A percentile compares a stretch with the other conserved stretches of the same genome.
phyloP scores from a whole-genome alignment of 2,113 vertebrate species.

The Epinephelus moara region DNA sequence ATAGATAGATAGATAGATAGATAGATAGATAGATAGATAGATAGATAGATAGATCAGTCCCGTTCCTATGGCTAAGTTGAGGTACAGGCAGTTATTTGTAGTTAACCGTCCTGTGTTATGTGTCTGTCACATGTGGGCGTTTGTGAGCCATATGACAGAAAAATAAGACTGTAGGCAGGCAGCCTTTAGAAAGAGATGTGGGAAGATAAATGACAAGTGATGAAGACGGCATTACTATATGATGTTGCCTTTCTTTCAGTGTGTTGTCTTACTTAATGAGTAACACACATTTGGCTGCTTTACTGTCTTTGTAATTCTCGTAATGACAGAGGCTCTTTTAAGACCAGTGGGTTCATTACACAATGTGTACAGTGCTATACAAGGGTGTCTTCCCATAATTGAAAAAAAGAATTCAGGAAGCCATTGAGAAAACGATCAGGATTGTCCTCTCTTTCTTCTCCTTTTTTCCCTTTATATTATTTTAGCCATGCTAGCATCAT shows the following conservation, averaged over 20 bases:
- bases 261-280: neutral
- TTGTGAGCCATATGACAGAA: neutral
- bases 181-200: neutral
- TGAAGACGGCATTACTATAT: neutral
- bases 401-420: neutral
- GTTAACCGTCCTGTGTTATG: conserved; percentile 12
- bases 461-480: too few relatives aligned
- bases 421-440: neutral
- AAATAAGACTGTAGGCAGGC: conserved; percentile 32
- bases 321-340: neutral
- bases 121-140: conserved; percentile 63
- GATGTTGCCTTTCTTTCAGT: neutral
- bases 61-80: neutral
- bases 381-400: neutral
- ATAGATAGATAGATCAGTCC: too few relatives aligned
- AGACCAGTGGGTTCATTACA: neutral
- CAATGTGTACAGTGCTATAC: too few relatives aligned
- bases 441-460: too few relatives aligned
- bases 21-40: too few relatives aligned
- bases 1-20: too few relatives aligned
- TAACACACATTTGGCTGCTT: neutral
- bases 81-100: conserved; percentile 53
- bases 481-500: too few relatives aligned
- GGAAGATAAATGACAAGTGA: conserved; percentile 50
- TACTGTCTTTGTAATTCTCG: neutral